These are phyloP conservation scores for Rhynchophorus ferrugineus DNA, from an alignment of 1,140 invertebrate genomes.

Conservation along the genomic window DNA sequence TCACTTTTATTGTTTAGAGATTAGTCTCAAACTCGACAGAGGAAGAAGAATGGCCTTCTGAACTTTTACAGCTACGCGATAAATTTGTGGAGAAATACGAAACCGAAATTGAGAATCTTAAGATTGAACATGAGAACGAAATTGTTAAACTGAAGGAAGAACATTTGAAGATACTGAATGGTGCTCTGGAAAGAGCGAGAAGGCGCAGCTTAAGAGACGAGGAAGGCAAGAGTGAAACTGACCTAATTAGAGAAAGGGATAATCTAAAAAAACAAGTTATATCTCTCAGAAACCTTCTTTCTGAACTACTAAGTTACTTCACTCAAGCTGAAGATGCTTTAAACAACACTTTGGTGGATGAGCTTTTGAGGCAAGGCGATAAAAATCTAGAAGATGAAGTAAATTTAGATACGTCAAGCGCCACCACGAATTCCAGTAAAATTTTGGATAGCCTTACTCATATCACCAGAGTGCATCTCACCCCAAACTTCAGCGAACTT, in stretches of 20 bases:
- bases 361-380: conserved; percentile 47
- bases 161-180: conserved; percentile 42
- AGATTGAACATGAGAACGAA: conserved; percentile 39
- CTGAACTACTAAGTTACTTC: conserved; percentile 63
- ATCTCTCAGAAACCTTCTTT: conserved; percentile 52
- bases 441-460: conserved; percentile 20
- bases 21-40: conserved; percentile 55
- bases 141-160: conserved; percentile 50
- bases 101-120: conserved; percentile 43
- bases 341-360: conserved; percentile 61
- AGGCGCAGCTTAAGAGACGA: conserved; percentile 31
- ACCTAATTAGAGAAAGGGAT: conserved; percentile 42
- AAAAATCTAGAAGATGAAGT: conserved; percentile 29
- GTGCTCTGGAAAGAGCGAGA: conserved; percentile 38
- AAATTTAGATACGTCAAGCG: conserved; percentile 13
- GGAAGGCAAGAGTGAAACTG: conserved; percentile 28
- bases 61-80: conserved; percentile 57
- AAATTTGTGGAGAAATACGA: conserved; percentile 57
- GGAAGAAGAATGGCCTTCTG: conserved; percentile 58
- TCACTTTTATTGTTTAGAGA: conserved; percentile 44
- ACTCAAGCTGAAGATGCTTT: conserved; percentile 67
- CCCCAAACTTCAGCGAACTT: conserved; percentile 57
- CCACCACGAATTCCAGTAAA: conserved; percentile 18
- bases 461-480: conserved; percentile 57
- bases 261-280: conserved; percentile 48